Conservation (phyloP, 2,888 invertebrate species). For the Graphium colonna region DNA sequence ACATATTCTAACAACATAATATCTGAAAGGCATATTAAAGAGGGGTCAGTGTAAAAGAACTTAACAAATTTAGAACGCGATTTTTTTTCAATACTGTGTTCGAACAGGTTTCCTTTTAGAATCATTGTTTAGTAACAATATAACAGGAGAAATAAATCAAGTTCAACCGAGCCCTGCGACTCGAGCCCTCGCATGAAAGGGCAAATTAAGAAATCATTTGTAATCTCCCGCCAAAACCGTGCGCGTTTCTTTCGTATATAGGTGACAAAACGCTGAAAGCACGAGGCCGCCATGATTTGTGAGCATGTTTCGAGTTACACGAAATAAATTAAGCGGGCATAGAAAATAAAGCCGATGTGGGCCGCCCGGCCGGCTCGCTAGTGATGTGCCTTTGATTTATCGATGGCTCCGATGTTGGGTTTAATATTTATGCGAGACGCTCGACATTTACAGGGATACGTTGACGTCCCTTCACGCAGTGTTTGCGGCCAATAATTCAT, state of each 20-base stretch:
- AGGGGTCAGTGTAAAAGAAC: no score
- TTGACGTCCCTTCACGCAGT: slow-evolving; percentile 36
- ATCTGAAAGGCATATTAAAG: no score
- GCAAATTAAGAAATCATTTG: slow-evolving; percentile 21
- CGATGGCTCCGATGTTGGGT: slow-evolving; percentile 47
- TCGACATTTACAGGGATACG: slow-evolving; percentile 40
- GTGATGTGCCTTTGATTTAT: slow-evolving; percentile 63
- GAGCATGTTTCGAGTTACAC: slow-evolving; percentile 62
- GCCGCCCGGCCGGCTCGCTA: slow-evolving; percentile 37
- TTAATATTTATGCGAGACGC: slow-evolving; percentile 41
- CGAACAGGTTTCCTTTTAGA: slow-evolving; percentile 2
- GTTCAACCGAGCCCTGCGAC: slow-evolving; percentile 26
- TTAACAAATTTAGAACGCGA: no score
- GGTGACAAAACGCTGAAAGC: slow-evolving; percentile 54
- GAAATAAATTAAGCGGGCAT: slow-evolving; percentile 66
- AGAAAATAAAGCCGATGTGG: slow-evolving; percentile 63
- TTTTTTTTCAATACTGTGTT: slow-evolving; percentile 26
- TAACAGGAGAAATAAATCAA: neutral
- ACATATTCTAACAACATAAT: no score
- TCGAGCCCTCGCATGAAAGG: slow-evolving; percentile 9
- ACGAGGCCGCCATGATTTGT: slow-evolving; percentile 59
- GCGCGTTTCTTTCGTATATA: slow-evolving; percentile 36
- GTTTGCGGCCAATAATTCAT: slow-evolving; percentile 25
- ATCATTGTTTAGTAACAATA: neutral
- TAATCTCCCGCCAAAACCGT: slow-evolving; percentile 11